Percentiles rank a stretch among this genome's conserved stretches.
Evolutionary conservation across 2,888 invertebrate genomes (phyloP).

Genomic region (Idaea dimidiata): DNA sequence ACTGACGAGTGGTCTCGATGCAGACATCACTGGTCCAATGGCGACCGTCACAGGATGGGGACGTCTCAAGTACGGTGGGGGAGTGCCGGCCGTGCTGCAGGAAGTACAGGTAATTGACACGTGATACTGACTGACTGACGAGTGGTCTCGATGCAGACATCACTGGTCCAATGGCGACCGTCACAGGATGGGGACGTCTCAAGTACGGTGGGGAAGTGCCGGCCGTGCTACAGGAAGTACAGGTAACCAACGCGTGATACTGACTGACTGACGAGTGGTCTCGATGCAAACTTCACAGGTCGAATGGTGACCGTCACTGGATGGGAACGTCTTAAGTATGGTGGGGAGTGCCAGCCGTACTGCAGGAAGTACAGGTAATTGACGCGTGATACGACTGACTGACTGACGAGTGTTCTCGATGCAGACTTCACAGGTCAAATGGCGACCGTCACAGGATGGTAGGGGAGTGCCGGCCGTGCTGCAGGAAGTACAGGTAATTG

Average conservation of each 20-base stretch:
- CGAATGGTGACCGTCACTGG: slow-evolving; percentile 94
- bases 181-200: slow-evolving; percentile 95
- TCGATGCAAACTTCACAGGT: slow-evolving; percentile 86
- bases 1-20: too few species aligned
- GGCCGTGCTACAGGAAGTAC: slow-evolving; percentile 93
- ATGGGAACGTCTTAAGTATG: slow-evolving; percentile 95
- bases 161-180: slow-evolving; percentile 92
- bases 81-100: slow-evolving; percentile 93
- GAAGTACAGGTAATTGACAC: slow-evolving; percentile 85
- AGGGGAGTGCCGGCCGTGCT: slow-evolving; percentile 94
- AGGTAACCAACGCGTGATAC: slow-evolving; percentile 62
- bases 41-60: slow-evolving; percentile 97
- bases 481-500: slow-evolving; percentile 89
- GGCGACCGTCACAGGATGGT: slow-evolving; percentile 95
- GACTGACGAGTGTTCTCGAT: too few species aligned
- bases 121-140: slow-evolving; percentile 28
- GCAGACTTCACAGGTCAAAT: slow-evolving; percentile 91
- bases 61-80: slow-evolving; percentile 93
- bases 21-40: slow-evolving; percentile 91
- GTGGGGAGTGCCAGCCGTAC: slow-evolving; percentile 92
- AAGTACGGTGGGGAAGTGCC: slow-evolving; percentile 96
- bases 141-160: slow-evolving; percentile 79
- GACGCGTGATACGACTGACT: slow-evolving; percentile 31
- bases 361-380: slow-evolving; percentile 91
- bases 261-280: slow-evolving; percentile 26